Base-by-base conservation (phyloP, 2,797 vertebrate species). In the Enteromius trimaculatus region DNA sequence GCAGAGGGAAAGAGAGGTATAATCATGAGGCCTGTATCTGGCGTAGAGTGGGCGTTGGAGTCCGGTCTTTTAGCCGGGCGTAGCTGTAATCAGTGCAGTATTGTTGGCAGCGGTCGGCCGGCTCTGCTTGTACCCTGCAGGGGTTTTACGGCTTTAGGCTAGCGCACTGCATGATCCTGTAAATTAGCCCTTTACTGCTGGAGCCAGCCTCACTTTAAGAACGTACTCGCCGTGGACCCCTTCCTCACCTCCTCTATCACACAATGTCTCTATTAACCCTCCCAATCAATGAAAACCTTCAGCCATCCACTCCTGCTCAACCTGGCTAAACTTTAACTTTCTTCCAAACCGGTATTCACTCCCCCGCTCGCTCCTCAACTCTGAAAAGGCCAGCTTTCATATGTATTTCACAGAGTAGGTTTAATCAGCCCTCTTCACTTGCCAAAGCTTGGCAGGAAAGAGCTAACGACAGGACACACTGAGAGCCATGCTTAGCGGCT, bases 51-150 rank as follows among this genome's bases (percentile, higher is more conserved):
- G 86, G 88, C 80, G 85, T 85, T 71, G 10, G 65, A 77, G 80
- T 71, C 82, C 70, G 89, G 70, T 85, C 86, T 86, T 84, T 79
- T 66, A 81, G 89, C 89, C 39, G 80, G 68, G 89, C 83, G 90
- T 92, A 90, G 92, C 90, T 89, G 92, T 94, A 95, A 95, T 95
- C 95, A 95, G 80, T 86, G 81, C 87, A 86, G 89, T 92, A 95
- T 95, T 95, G 94, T 95, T 80, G 87, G 23, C 87, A 93, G 90
- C 92, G 90, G 93, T 89, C 89, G 88, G 93, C 86, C 83, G 79
- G 92, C 89, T 90, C 89, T 82, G 79, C 89, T 89, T 79, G 42
- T 64, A 64, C 83, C 70, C 82, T 68, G 78, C 78, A 86, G 77
- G 89, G 74, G 65, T 42, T 74, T 75, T 75, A 60, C 51, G 79